Base-by-base conservation (phyloP, 2,888 invertebrate species). In the Cantharis flavilabris region DNA sequence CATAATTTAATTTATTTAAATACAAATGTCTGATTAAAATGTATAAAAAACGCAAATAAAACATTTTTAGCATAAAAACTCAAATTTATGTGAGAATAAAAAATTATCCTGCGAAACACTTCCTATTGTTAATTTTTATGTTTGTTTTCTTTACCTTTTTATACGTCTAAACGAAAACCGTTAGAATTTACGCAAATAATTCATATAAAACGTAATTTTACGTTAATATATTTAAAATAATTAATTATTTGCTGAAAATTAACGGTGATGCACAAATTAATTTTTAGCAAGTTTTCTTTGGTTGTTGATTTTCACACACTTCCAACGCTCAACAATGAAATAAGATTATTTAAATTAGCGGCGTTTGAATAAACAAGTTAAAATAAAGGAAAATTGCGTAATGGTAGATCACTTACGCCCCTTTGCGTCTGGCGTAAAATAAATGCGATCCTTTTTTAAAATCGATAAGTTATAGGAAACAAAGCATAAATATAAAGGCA, bases 401-500 rank as follows among this genome's bases (percentile, higher is more conserved):
- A 33, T 26, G 26, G 7, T 30, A 30, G 30, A 30, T 30, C 9
- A 33, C 33, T 33, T 33, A 13, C 33, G 33, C 13, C 33, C 33
- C 13, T 30, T 30, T 11, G 30, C 30, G 11, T 33, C 3, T 33
- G 4, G 33, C 33, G 33, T 33, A 5, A 33, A 33, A 65, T 65
- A 20, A 20, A 23, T 65, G 18, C 10, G 23, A 67, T 23, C 65
- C 20, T 67, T n/a, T n/a, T 49, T 67, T 67, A n/a, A 26, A 23
- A 20, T 26, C 65, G 20, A 67, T 67, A 67, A 23, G 65, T 67
- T 67, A 18, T 67, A 67, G 65, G 33, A 33, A 71, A 75, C 65
- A 18, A 74, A 30, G 28, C 62, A 62, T 23, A 63, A 63, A 62
- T 62, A 70, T 69, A 63, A 64, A 70, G 20, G 67, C 26, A 70